Percentiles rank a stretch among this genome's conserved stretches.
Evolutionary conservation across 2,797 vertebrate genomes (phyloP).

Genomic region (Saguinus oedipus): DNA sequence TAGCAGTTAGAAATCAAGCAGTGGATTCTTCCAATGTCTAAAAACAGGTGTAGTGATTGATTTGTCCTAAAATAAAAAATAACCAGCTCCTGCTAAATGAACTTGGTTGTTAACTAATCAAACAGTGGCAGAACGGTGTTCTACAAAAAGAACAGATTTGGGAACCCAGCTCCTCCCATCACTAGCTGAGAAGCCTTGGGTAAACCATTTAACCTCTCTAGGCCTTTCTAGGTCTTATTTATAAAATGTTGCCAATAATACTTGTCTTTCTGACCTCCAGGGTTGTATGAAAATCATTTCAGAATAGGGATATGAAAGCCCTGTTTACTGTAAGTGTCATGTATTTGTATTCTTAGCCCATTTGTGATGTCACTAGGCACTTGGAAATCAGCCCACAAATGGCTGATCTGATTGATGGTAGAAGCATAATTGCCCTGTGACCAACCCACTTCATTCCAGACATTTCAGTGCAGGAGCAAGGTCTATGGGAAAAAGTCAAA

Average conservation of each 20-base stretch:
- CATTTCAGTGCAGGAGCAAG: constrained; percentile 57
- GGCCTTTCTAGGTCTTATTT: background rate
- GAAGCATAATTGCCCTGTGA: constrained; percentile 30
- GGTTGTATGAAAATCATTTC: constrained; percentile 35
- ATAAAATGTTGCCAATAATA: constrained; percentile 23
- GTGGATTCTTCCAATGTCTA: background rate
- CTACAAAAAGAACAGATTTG: background rate
- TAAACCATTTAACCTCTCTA: background rate
- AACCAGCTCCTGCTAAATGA: background rate
- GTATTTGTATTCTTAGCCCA: background rate
- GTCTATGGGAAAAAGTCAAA: constrained; percentile 84
- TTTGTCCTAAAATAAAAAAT: constrained; percentile 21
- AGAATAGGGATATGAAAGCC: constrained; percentile 19
- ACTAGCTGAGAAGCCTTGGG: background rate
- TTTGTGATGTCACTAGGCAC: background rate
- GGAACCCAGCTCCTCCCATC: background rate
- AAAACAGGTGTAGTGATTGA: background rate
- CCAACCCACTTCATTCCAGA: constrained; percentile 69
- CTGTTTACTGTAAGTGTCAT: background rate
- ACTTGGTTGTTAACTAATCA: background rate
- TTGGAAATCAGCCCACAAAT: constrained; percentile 34
- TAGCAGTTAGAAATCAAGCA: background rate
- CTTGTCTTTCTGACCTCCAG: constrained; percentile 26
- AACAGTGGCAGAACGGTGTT: background rate
- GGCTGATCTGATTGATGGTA: background rate